Evolutionary conservation across 2,888 invertebrate genomes (phyloP).

Genomic region (Amphipyra tragopoginis): DNA sequence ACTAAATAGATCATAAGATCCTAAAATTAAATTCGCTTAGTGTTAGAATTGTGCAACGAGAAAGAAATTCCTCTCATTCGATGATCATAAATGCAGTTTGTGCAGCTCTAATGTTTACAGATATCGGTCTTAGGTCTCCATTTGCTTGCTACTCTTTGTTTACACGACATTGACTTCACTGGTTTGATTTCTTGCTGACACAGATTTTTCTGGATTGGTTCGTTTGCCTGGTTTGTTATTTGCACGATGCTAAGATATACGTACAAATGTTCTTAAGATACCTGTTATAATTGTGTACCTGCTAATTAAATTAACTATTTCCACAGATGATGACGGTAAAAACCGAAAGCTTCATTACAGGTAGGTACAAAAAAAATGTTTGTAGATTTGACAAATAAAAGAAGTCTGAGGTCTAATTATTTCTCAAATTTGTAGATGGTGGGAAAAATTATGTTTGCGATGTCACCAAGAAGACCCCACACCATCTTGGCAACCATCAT

Average conservation of each 20-base stretch:
- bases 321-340: constrained; percentile 55
- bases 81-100: too few relatives aligned
- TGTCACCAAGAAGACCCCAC: constrained; percentile 90
- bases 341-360: constrained; percentile 18
- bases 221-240: constrained; percentile 11
- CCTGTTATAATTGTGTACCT: background rate
- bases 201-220: constrained; percentile 6
- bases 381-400: background rate
- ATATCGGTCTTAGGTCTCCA: background rate
- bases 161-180: constrained; percentile 7
- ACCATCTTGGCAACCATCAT: constrained; percentile 92
- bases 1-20: constrained; percentile 17
- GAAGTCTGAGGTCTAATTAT: too few relatives aligned
- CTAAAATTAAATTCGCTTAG: too few relatives aligned
- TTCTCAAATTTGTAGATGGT: constrained; percentile 83
- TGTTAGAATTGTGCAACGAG: too few relatives aligned
- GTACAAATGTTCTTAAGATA: background rate
- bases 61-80: background rate
- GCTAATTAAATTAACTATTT: constrained; percentile 16
- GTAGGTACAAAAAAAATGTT: constrained; percentile 22
- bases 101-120: background rate
- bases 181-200: constrained; percentile 28
- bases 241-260: constrained; percentile 16
- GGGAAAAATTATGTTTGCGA: constrained; percentile 91
- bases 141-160: constrained; percentile 35